Evolutionary conservation across 2,797 vertebrate species (phyloP), one percentile per base, ranked within the genome.

Genomic region (Martes flavigula): DNA sequence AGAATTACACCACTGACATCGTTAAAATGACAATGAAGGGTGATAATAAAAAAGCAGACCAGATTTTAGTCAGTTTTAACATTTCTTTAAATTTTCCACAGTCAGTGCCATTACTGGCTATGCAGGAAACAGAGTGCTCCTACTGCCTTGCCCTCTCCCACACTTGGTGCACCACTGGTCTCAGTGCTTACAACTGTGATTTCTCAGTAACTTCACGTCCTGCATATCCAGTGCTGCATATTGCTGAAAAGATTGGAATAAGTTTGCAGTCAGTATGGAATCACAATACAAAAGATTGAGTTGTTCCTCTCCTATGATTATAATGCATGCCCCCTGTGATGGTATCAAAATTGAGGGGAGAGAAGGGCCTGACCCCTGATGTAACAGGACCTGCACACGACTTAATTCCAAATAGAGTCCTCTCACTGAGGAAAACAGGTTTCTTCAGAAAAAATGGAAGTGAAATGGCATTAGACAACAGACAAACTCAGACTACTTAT

Each of bases 381-480:
- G 9, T 78, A 54, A 54, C 2, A 40, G 10, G 91, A 51, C 25
- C 21, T 68, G 12, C 17, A 5, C 51, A 32, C 43, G 12, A 35
- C 54, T 88, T 90, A 75, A 87, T 86, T 91, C 92, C 58, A 84
- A 40, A 94, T 78, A 54, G 77, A 79, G 83, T 93, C 93, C 96
- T 96, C 73, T 85, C 25, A 10, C 23, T 56, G 14, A 54, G 15
- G 20, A 93, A 95, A 91, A 94, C 27, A 93, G 11, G 84, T 46
- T 81, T 88, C 46, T 91, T 95, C 35, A 72, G 79, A 32, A 86
- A 73, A 73, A 60, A 78, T 46, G 1, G 48, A 91, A 77, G 43
- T n/a, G 62, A 96, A 95, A 96, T 94, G 68, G 6, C 25, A 23
- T 92, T 78, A 96, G 93, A 68, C 51, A 94, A 78, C 75, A 96